Percentiles rank a stretch among this genome's conserved stretches.
Conservation (phyloP, 2,113 vertebrate genomes). For the Crotophaga sulcirostris region DNA sequence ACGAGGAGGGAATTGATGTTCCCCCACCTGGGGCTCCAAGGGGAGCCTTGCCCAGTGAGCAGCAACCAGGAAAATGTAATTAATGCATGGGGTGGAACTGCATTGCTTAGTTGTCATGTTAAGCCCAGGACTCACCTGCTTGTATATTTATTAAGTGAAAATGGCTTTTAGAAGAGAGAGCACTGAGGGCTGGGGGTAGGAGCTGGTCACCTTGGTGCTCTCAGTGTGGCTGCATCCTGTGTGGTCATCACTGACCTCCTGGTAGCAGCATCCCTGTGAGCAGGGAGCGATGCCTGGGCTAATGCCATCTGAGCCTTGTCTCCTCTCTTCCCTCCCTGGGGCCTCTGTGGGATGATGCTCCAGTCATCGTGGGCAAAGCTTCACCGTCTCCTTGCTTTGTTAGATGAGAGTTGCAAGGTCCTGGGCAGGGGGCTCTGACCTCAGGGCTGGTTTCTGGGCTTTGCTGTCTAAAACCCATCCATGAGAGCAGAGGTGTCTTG, state of each 20-base stretch:
- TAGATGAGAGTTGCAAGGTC: not conserved
- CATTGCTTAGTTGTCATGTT: not conserved
- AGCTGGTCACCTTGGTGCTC: not conserved
- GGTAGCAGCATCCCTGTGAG: not conserved
- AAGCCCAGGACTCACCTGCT: not conserved
- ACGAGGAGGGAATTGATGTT: not conserved
- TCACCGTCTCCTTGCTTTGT: not conserved
- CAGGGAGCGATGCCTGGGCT: not conserved
- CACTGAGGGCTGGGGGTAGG: not conserved
- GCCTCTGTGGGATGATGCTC: not conserved
- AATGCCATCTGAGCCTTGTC: accelerated
- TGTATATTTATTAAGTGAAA: not conserved
- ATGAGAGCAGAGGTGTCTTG: not conserved
- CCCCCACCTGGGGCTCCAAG: not conserved
- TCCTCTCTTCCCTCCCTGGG: not conserved
- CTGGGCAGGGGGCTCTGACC: not conserved
- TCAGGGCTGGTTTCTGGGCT: not conserved
- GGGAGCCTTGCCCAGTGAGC: not conserved
- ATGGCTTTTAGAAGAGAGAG: not conserved
- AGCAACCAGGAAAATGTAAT: not conserved
- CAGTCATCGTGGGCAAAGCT: not conserved
- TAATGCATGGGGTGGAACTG: not conserved
- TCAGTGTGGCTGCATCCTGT: not conserved
- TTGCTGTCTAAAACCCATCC: not conserved
- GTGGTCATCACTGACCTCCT: accelerated